Evolutionary conservation across 2,797 vertebrate species (phyloP).

Genomic region (Cygnus olor): DNA sequence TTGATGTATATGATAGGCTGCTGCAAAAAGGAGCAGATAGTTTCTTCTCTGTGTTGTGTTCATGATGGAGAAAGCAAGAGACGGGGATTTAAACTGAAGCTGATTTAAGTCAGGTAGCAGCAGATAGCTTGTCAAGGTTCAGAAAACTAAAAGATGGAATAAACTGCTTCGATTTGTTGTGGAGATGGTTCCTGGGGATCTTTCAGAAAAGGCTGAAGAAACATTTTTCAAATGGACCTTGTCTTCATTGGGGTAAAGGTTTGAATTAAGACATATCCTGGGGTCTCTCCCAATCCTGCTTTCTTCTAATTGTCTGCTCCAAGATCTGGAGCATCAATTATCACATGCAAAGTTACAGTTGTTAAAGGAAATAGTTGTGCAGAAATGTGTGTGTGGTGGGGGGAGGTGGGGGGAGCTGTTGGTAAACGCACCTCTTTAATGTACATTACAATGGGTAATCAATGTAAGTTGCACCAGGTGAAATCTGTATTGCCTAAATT

Average conservation of each 20-base stretch:
- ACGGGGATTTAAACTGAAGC: neutral
- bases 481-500: neutral
- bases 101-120: neutral
- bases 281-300: neutral
- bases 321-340: neutral
- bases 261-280: neutral
- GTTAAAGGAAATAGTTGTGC: neutral
- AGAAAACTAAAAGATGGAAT: neutral
- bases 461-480: neutral
- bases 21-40: neutral
- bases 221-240: neutral
- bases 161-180: neutral
- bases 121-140: neutral
- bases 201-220: neutral
- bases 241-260: fast-evolving
- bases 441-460: neutral
- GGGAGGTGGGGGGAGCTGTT: neutral
- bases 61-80: neutral
- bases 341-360: neutral
- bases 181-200: neutral
- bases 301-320: neutral
- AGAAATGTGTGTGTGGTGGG: neutral
- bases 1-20: neutral
- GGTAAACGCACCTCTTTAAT: neutral
- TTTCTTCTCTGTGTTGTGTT: neutral